Evolutionary conservation across 2,113 vertebrate genomes (phyloP).

Genomic region (Parus major): DNA sequence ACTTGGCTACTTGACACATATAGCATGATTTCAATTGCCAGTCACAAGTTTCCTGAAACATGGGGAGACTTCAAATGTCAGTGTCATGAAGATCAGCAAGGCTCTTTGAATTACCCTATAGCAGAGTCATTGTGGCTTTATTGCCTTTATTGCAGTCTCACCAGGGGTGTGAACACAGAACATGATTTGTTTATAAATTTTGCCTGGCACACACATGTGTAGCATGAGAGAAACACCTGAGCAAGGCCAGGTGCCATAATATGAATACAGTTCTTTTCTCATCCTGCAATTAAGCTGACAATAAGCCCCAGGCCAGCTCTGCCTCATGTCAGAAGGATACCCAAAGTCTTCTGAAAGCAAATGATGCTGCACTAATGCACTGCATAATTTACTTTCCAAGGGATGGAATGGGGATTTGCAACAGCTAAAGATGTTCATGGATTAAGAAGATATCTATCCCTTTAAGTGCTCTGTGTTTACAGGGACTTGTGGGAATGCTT

Average conservation of each 20-base stretch:
- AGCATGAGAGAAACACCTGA: background rate
- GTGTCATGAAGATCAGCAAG: background rate
- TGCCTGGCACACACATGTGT: accelerated
- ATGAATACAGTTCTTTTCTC: background rate
- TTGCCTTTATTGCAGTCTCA: background rate
- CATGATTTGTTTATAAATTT: background rate
- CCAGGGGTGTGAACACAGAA: background rate
- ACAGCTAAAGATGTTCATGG: background rate
- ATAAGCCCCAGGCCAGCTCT: background rate
- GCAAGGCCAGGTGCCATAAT: background rate
- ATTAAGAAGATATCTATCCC: constrained; percentile 1
- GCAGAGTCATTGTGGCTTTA: background rate
- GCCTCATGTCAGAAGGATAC: background rate
- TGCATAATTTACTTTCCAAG: background rate
- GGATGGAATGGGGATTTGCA: background rate
- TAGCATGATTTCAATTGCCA: background rate
- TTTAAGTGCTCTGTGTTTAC: background rate
- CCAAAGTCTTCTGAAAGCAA: background rate
- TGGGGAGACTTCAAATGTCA: background rate
- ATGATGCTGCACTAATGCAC: background rate
- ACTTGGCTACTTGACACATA: background rate
- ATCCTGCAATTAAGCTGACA: background rate
- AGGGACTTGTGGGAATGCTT: background rate
- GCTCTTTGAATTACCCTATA: background rate
- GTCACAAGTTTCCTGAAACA: background rate